A percentile compares a stretch with the other conserved stretches of the same genome.
Conservation (phyloP, 2,888 invertebrate genomes). For the Mellilla xanthometata region DNA sequence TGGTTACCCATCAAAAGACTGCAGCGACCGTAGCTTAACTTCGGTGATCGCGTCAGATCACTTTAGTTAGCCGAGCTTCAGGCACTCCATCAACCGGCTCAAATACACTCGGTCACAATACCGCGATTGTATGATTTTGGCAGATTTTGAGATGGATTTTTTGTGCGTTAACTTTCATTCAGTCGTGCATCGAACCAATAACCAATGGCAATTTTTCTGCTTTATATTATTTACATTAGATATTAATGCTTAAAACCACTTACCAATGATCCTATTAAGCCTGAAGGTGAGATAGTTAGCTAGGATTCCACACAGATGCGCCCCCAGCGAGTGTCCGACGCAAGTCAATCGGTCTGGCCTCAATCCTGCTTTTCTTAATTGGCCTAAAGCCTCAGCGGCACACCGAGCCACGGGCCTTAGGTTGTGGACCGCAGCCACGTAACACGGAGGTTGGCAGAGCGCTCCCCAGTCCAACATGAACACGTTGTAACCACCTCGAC, state of each 20-base stretch:
- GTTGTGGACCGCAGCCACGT: slow-evolving; percentile 89
- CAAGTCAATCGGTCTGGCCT: slow-evolving; percentile 86
- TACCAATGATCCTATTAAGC: slow-evolving; percentile 88
- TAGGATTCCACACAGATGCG: slow-evolving; percentile 89
- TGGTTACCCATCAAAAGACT: too few species aligned
- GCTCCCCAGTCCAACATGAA: slow-evolving; percentile 91
- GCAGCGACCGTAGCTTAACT: too few species aligned
- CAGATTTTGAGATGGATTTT: too few species aligned
- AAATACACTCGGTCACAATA: too few species aligned
- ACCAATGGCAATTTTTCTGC: too few species aligned
- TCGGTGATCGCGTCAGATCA: too few species aligned
- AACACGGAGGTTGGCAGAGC: slow-evolving; percentile 86
- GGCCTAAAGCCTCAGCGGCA: slow-evolving; percentile 84
- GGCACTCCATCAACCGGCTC: too few species aligned
- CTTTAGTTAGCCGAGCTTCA: too few species aligned
- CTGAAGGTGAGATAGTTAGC: slow-evolving; percentile 88
- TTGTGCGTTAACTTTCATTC: too few species aligned
- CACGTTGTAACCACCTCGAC: slow-evolving; percentile 89
- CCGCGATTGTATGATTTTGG: too few species aligned
- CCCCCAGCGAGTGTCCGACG: slow-evolving; percentile 90
- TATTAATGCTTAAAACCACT: slow-evolving; percentile 31
- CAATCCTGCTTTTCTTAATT: slow-evolving; percentile 85
- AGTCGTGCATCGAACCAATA: too few species aligned
- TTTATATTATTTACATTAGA: too few species aligned
- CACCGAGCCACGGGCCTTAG: slow-evolving; percentile 87